Percentiles rank a stretch among this genome's conserved stretches.
These are phyloP conservation scores for Pachycephus smyrnensis DNA, from an alignment of 2,888 invertebrate species.

Conservation along the genomic window DNA sequence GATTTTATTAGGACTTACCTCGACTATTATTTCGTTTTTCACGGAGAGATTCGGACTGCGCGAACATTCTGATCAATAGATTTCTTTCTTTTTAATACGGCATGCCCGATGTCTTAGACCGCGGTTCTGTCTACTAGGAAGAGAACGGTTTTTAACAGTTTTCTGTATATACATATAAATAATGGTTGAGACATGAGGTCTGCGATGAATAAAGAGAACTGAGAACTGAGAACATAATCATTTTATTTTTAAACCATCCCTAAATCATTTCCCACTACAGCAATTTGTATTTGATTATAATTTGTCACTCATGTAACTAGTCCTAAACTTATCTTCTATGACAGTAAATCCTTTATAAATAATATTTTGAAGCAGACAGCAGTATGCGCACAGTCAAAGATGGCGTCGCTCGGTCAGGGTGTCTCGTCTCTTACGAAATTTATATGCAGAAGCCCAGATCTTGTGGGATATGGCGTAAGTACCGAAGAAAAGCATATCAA, in stretches of 20 bases:
- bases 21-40: neutral
- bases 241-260: slow-evolving; percentile 1
- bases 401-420: slow-evolving; percentile 33
- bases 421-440: slow-evolving; percentile 34
- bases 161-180: slow-evolving; percentile 60
- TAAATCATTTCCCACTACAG: neutral
- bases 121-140: slow-evolving; percentile 30
- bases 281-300: neutral
- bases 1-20: neutral
- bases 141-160: slow-evolving; percentile 42
- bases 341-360: neutral
- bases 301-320: neutral
- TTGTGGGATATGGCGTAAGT: slow-evolving; percentile 39
- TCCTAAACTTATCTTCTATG: neutral
- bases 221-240: slow-evolving; percentile 28
- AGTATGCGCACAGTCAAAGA: slow-evolving; percentile 14
- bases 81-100: neutral
- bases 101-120: neutral
- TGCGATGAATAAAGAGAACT: slow-evolving; percentile 56
- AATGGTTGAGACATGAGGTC: slow-evolving; percentile 44
- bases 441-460: slow-evolving; percentile 25
- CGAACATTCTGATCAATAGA: neutral
- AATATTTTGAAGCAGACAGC: neutral
- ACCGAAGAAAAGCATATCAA: neutral
- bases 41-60: neutral